Evolutionary conservation across 2,113 vertebrate species (phyloP), one percentile per base, ranked within the genome.

Genomic region (Cyphomyrus plagiostoma): DNA sequence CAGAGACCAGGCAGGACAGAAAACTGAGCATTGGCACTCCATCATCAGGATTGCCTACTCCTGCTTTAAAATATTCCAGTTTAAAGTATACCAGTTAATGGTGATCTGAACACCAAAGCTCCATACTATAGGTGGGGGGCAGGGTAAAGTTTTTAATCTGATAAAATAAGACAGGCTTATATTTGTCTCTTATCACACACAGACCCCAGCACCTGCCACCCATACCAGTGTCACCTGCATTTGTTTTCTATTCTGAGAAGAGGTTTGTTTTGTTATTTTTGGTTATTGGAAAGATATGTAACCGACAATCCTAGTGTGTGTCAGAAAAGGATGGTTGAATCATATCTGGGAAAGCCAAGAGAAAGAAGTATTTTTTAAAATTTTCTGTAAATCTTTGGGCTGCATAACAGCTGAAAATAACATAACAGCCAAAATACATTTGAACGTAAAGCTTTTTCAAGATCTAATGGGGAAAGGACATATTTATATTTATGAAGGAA

Each of bases 221-320:
- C 74, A 80, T 42, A 35, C 35, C 35, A 39, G 35, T 80, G 35
- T 80, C 74, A 42, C 35, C 35, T 42, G 74, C 15, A 42, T 80
- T 42, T 80, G 35, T 80, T 42, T 80, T 80, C 74, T 42, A 42
- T 80, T 80, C 15, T 80, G 74, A 80, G 74, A 35, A 80, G 30
- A 80, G 35, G 15, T 80, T 42, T 80, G 35, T 80, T 80, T 80
- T 17, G 74, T 80, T 80, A 80, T 80, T 80, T 80, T 80, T 80
- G 74, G 74, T 42, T 80, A 80, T 80, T 80, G 35, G 74, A 26
- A 80, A 80, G 74, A 80, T 77, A 77, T 42, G 74, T 80, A 80
- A 80, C 74, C 35, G 13, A 39, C 30, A 80, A 15, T 80, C 35
- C 30, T 39, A 80, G 74, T 42, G 74, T 42, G 35, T 39, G 74